These are phyloP conservation scores for Ceramica pisi DNA, from an alignment of 2,888 invertebrate species.

Conservation along the genomic window DNA sequence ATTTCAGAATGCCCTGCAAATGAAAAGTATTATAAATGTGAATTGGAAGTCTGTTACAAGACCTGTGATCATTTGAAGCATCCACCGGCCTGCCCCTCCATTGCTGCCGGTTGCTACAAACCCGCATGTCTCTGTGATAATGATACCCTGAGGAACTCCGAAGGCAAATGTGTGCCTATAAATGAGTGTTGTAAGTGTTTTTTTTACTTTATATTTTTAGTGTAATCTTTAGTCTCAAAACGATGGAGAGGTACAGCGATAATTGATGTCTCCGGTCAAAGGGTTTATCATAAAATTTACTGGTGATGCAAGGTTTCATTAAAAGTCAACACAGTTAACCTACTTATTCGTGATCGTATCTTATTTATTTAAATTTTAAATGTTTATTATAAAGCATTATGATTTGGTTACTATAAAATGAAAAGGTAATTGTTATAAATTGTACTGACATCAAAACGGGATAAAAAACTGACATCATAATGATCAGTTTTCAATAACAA, in stretches of 20 bases:
- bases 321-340: too few species aligned
- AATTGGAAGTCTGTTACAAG: constrained; percentile 46
- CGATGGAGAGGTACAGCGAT: neutral
- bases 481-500: too few species aligned
- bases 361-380: too few species aligned
- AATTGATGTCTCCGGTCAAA: too few species aligned
- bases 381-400: neutral
- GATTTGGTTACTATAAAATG: neutral
- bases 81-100: constrained; percentile 22
- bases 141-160: constrained; percentile 26
- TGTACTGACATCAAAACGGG: neutral
- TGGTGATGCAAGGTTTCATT: too few species aligned
- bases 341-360: too few species aligned
- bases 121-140: constrained; percentile 35
- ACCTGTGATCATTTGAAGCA: constrained; percentile 28
- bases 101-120: constrained; percentile 20
- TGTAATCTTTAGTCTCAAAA: neutral
- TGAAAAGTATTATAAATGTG: constrained; percentile 43
- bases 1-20: constrained; percentile 51
- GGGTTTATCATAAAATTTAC: too few species aligned
- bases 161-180: constrained; percentile 39
- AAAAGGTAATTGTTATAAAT: neutral
- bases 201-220: neutral
- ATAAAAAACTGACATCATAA: too few species aligned
- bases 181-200: constrained; percentile 48